These are phyloP conservation scores for Muraenolepis orangiensis DNA, from an alignment of 2,797 vertebrate species.

Conservation along the genomic window DNA sequence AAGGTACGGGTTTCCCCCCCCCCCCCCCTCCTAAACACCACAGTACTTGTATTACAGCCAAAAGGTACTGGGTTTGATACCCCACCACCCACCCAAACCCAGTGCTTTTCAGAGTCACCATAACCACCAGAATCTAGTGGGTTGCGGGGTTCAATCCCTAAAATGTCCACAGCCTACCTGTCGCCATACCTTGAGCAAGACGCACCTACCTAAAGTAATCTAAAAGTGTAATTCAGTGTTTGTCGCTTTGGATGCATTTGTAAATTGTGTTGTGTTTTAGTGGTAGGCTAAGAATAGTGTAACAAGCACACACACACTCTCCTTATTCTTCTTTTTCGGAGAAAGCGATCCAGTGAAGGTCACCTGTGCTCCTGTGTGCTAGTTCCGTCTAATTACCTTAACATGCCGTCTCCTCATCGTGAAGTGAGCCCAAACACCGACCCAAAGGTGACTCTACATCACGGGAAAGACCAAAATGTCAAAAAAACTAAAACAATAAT, in stretches of 20 bases:
- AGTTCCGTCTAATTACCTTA: slow-evolving; percentile 21
- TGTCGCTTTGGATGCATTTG: background rate
- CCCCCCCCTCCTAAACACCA: no score
- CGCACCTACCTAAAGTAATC: background rate
- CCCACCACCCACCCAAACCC: background rate
- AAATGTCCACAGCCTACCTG: background rate
- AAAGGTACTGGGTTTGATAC: background rate
- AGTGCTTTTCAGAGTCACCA: background rate
- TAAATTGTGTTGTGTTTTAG: background rate
- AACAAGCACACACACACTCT: background rate
- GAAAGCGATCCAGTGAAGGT: slow-evolving; percentile 12
- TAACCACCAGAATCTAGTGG: background rate
- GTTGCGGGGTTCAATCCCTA: background rate
- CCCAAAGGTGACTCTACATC: background rate
- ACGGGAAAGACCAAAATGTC: background rate
- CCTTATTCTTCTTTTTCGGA: background rate
- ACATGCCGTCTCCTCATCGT: slow-evolving; percentile 5
- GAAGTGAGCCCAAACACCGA: background rate
- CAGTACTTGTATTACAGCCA: no score
- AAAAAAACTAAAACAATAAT: background rate
- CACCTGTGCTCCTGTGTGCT: slow-evolving; percentile 6
- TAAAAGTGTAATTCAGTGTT: background rate
- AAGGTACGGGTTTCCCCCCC: slow-evolving; percentile 77
- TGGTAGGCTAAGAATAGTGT: background rate
- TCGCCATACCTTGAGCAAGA: no score